Base-by-base conservation (phyloP, 2,888 invertebrate species). In the Parthenolecanium corni region DNA sequence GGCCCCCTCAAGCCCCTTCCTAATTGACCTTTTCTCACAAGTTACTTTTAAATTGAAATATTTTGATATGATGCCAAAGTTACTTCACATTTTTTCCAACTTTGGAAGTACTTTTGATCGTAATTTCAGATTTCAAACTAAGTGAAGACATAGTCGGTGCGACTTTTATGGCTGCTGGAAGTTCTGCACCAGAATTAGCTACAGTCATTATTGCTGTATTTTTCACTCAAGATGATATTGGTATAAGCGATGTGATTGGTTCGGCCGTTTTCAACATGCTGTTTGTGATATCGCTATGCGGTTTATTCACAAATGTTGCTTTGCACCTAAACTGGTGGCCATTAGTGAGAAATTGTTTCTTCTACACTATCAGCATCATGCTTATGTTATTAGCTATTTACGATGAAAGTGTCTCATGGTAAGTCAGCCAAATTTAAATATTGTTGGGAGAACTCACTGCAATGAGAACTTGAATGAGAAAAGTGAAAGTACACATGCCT, bases 101-200 rank as follows among this genome's bases (percentile, higher is more conserved):
- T n/a, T n/a, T n/a, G n/a, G n/a, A n/a, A n/a, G n/a, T n/a, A n/a
- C n/a, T n/a, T n/a, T n/a, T n/a, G n/a, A n/a, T n/a, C n/a, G n/a
- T 18, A 9, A 4, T 49, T 49, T 49, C 74, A 89, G 91, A 89
- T 71, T 72, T 91, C 65, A 84, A 87, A 73, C 74, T 93, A 69
- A 84, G 89, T 0, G 91, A 91, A 9, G 96, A 97, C 74, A 95
- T 97, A 46, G 96, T 96, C 0, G 96, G 96, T 9, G 96, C 96
- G 0, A 97, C 96, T 0, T 96, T 97, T 74, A 97, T 97, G 96
- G 96, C 96, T 1, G 92, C 96, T 1, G 97, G 96, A 44, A 94
- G 94, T 67, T 94, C 94, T 0, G 96, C 96, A 0, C 96, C 97
- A 0, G 96, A 97, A 74, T 76, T 95, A 64, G 95, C 95, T 21